phyloP scores from a whole-genome alignment of 2,797 vertebrate species.

The Pachyuromys duprasi region DNA sequence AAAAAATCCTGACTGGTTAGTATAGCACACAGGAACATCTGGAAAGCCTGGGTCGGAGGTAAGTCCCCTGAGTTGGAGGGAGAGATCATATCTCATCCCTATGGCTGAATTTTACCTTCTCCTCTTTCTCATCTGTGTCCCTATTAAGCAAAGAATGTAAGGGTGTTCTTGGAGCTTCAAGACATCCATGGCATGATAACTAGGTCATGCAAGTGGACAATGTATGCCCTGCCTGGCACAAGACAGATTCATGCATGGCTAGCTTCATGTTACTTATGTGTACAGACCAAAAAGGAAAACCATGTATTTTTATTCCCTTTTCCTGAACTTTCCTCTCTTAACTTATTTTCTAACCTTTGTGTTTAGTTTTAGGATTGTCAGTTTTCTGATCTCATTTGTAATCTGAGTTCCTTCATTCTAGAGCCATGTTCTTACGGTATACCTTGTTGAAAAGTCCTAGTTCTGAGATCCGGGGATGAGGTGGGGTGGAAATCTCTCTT shows the following conservation, averaged over 20 bases:
- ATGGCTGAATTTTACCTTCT: not conserved
- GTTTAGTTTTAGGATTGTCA: not conserved
- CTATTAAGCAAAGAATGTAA: not conserved
- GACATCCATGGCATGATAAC: not conserved
- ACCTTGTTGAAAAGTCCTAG: not conserved
- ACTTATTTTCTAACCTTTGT: not conserved
- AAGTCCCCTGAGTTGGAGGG: not conserved
- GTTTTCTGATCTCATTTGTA: not conserved
- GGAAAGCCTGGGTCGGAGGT: not conserved
- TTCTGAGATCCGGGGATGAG: not conserved
- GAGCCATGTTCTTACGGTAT: not conserved
- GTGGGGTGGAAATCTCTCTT: not conserved
- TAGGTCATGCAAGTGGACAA: not conserved
- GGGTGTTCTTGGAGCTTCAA: not conserved
- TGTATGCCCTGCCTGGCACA: not conserved
- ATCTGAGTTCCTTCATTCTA: not conserved
- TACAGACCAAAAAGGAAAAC: not conserved
- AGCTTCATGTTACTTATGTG: not conserved
- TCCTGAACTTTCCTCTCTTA: not conserved
- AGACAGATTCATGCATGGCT: not conserved
- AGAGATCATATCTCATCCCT: not conserved
- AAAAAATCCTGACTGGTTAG: not conserved
- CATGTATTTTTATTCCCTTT: not conserved
- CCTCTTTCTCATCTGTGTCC: not conserved
- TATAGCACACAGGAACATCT: not conserved